Base-by-base conservation (phyloP, 2,888 invertebrate genomes). In the Polydrusus tereticollis region DNA sequence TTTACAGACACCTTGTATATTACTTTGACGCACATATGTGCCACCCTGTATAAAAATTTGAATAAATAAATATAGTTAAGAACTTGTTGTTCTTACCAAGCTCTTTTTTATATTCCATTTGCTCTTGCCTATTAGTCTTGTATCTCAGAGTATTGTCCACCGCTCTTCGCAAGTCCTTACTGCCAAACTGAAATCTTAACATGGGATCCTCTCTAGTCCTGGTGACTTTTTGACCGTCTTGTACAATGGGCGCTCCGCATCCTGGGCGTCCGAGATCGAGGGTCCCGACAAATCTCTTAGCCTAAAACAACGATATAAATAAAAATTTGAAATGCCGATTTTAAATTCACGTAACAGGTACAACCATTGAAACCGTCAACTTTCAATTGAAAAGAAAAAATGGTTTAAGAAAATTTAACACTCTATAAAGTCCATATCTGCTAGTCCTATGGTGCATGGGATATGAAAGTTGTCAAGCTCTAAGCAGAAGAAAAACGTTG, bases 141-240 rank as follows among this genome's bases (percentile, higher is more conserved):
- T 93, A 93, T 29, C 92, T 86, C 73, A 93, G 87, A 78, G 90
- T 90, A 82, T 92, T 92, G 79, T 93, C 92, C 12, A 93, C 89
- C 74, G 89, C 88, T 80, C 89, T 87, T 74, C 91, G 87, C 73
- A 89, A 83, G 67, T 88, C 86, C 55, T 90, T 89, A n/a, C 89
- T 87, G 83, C 90, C 89, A 59, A 81, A 80, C 74, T 87, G 87
- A 77, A 87, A 90, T 76, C 90, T 88, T 77, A 92, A 86, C 75
- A 90, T 87, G 1, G 93, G 92, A 81, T 93, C 92, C 78, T 88
- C 88, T 29, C 79, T 80, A 2, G 85, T 83, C 70, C 82, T 81
- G 6, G 84, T 82, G n/a, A 82, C 74, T 72, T 82, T 80, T 66
- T 80, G 82, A 18, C 86, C 86, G 0, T 84, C 83, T 33, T 80